Conservation (phyloP, 2,113 vertebrate genomes). For the Hemibagrus wyckioides region DNA sequence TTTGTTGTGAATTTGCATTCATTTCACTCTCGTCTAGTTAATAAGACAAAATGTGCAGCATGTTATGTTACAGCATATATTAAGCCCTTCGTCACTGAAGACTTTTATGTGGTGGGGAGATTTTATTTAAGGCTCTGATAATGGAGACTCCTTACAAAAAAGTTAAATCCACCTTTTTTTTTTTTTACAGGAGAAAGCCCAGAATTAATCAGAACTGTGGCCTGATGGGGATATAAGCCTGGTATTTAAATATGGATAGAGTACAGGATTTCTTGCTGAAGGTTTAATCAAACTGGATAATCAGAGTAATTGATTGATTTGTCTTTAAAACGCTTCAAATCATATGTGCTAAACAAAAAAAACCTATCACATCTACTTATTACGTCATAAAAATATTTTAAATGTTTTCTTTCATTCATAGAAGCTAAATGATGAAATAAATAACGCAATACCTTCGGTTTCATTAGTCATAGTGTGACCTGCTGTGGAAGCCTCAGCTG, state of each 20-base stretch:
- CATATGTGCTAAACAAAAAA: not conserved
- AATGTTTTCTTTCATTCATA: not conserved
- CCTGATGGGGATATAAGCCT: not conserved
- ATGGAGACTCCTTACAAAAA: not conserved
- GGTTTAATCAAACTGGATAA: not conserved
- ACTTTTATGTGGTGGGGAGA: not conserved
- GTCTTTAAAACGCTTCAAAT: not conserved
- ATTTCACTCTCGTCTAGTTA: not conserved
- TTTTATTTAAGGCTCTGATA: not conserved
- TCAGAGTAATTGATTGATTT: not conserved
- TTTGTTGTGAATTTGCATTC: not conserved
- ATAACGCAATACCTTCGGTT: slow-evolving; percentile 64
- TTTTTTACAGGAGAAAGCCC: not conserved
- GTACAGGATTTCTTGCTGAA: no score
- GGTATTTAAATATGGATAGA: no score
- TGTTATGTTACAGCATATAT: not conserved
- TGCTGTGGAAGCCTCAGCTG: slow-evolving; percentile 47
- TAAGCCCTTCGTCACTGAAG: not conserved
- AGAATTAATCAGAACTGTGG: not conserved
- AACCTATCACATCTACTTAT: not conserved
- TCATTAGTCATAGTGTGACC: slow-evolving; percentile 60
- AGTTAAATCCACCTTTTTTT: not conserved
- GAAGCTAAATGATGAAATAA: not conserved
- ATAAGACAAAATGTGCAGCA: no score
- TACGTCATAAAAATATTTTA: not conserved